Conservation (phyloP, 2,797 vertebrate genomes). For the Danionella dracula region DNA sequence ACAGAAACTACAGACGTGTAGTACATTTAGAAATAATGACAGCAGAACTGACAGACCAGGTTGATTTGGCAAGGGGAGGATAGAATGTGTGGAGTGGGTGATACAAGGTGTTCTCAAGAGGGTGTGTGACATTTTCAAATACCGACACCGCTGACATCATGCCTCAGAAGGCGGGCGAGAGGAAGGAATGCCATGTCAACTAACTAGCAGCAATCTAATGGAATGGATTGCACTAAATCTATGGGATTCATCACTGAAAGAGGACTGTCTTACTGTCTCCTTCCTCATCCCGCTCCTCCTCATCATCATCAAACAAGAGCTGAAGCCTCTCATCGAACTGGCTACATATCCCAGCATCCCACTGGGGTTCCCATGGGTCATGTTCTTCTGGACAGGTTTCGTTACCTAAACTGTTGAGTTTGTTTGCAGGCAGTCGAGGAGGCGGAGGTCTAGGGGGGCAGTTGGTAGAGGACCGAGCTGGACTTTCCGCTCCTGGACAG, state of each 20-base stretch:
- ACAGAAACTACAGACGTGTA: background rate
- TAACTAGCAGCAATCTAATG: background rate
- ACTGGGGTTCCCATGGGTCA: slow-evolving; percentile 1
- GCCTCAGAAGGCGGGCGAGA: background rate
- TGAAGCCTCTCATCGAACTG: slow-evolving; percentile 20
- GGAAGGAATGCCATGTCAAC: background rate
- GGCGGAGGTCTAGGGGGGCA: slow-evolving; percentile 79
- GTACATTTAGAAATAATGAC: background rate
- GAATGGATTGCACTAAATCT: background rate
- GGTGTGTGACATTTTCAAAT: slow-evolving; percentile 32
- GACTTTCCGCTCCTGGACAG: slow-evolving; percentile 65
- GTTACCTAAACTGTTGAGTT: slow-evolving; percentile 72
- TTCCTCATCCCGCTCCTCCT: slow-evolving; percentile 22
- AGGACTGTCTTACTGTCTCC: slow-evolving; percentile 37
- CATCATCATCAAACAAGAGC: background rate
- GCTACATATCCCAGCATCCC: slow-evolving; percentile 35
- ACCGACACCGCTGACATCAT: background rate
- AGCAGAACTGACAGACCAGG: background rate
- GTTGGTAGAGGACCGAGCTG: slow-evolving; percentile 66
- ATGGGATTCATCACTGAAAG: background rate
- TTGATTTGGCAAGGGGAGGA: background rate
- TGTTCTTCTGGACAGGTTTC: background rate
- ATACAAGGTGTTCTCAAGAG: slow-evolving; percentile 5
- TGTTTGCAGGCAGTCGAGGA: slow-evolving; percentile 73
- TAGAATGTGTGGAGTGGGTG: slow-evolving; percentile 10